Evolutionary conservation across 2,888 invertebrate species (phyloP).

Genomic region (Ceriagrion tenellum): DNA sequence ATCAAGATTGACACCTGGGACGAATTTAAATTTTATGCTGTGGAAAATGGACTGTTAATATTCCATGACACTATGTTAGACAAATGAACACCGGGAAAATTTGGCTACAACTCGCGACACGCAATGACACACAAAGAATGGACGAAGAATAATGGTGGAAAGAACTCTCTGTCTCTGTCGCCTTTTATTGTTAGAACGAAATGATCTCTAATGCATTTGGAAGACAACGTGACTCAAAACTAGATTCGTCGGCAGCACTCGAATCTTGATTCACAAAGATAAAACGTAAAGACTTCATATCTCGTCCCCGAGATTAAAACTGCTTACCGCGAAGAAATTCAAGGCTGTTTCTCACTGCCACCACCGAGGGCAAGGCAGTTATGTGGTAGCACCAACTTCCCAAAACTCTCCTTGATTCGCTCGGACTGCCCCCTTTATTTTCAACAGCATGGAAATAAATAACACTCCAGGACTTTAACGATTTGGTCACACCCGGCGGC

Average conservation of each 20-base stretch:
- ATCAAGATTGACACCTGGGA: too few species aligned
- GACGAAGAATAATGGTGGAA: not conserved
- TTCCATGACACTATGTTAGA: too few species aligned
- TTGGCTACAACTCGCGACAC: not conserved
- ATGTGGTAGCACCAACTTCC: conserved; percentile 1
- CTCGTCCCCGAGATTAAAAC: not conserved
- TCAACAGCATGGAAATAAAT: conserved; percentile 38
- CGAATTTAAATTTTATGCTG: too few species aligned
- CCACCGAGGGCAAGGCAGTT: not conserved
- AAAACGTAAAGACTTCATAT: not conserved
- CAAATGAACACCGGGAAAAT: too few species aligned
- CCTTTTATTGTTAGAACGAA: not conserved
- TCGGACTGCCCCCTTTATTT: not conserved
- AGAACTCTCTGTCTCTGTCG: not conserved
- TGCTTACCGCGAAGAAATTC: conserved; percentile 9
- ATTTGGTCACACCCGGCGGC: conserved; percentile 44
- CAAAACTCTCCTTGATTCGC: not conserved
- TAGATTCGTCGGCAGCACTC: not conserved
- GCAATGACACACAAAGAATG: not conserved
- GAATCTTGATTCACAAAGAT: not conserved
- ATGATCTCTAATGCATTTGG: not conserved
- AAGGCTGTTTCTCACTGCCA: not conserved
- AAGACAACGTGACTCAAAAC: not conserved
- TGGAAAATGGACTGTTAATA: too few species aligned
- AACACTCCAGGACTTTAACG: not conserved